Base-by-base conservation (phyloP, 2,888 invertebrate genomes). In the Hemistola chrysoprasaria region DNA sequence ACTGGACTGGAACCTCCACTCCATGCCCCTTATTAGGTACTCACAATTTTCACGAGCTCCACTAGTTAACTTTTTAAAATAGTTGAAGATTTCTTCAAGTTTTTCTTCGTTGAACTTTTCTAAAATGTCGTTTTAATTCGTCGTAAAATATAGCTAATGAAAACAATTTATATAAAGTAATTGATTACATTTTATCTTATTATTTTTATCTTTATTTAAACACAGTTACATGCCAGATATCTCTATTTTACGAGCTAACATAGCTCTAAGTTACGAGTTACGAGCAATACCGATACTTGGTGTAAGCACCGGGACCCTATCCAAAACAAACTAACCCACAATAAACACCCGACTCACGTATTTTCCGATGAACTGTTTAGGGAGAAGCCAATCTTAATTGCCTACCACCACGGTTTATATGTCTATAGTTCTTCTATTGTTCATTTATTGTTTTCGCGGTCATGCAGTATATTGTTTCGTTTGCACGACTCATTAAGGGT, bases 381-480 rank as follows among this genome's bases (percentile, higher is more conserved):
- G 81, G 82, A 79, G 78, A 77, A 67, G 73, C 79, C 80, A 77
- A 80, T 85, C 83, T 85, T 86, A 87, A 87, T 86, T 86, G 83
- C 74, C 66, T 65, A 27, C 34, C 27, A 37, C 41, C 41, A 59
- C 72, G 66, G 73, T 68, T 73, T 74, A 70, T 67, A 65, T 60
- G 66, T 57, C 61, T 56, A 60, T 59, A 56, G 29, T 44, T 38
- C 43, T 39, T 39, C 59, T 53, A 51, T 60, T 65, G 71, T 65
- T 74, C 80, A 76, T 77, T 79, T 69, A 58, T 79, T 69, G 57
- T 74, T 71, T 75, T 76, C 63, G 65, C 59, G 65, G 62, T 64
- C 70, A 66, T 69, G 76, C 66, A 79, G 65, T 82, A 69, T 69
- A 83, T 85, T 84, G 84, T 83, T 85, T 80, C 65, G 71, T 77